Evolutionary conservation across 2,113 vertebrate species (phyloP).

Genomic region (Lasiurus cinereus): DNA sequence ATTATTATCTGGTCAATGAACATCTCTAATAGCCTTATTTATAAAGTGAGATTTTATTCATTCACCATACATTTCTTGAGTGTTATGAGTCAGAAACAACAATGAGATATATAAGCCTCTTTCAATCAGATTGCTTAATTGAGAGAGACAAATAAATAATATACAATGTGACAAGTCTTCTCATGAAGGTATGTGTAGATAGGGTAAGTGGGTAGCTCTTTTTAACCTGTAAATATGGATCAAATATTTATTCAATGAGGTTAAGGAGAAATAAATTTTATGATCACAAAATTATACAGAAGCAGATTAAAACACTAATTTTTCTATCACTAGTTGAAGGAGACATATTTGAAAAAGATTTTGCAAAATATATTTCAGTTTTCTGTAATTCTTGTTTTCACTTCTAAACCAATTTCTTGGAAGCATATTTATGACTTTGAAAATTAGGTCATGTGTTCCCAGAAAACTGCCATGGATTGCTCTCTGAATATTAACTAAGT

Average conservation of each 20-base stretch:
- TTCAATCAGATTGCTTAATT: slow-evolving; percentile 34
- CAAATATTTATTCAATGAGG: slow-evolving; percentile 3
- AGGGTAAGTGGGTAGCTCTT: neutral
- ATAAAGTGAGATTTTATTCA: slow-evolving; percentile 50
- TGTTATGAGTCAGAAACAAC: neutral
- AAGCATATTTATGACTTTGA: slow-evolving; percentile 9
- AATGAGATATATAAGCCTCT: neutral
- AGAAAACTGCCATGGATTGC: neutral
- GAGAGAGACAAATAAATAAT: neutral
- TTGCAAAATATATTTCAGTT: neutral
- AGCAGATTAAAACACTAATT: neutral
- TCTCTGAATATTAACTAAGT: slow-evolving; percentile 28
- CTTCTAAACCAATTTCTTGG: slow-evolving; percentile 18
- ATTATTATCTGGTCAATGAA: slow-evolving; percentile 44
- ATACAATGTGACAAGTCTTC: neutral
- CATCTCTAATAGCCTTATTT: slow-evolving; percentile 31
- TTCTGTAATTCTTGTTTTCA: neutral
- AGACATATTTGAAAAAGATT: slow-evolving; percentile 25
- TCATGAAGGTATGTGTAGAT: neutral
- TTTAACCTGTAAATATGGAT: neutral
- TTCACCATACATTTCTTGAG: slow-evolving; percentile 25
- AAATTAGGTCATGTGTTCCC: neutral
- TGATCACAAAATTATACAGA: slow-evolving; percentile 1
- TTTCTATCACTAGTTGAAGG: neutral
- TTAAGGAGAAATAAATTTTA: neutral